Evolutionary conservation across 1,140 invertebrate species (phyloP).

Genomic region (Steinernema feltiae): DNA sequence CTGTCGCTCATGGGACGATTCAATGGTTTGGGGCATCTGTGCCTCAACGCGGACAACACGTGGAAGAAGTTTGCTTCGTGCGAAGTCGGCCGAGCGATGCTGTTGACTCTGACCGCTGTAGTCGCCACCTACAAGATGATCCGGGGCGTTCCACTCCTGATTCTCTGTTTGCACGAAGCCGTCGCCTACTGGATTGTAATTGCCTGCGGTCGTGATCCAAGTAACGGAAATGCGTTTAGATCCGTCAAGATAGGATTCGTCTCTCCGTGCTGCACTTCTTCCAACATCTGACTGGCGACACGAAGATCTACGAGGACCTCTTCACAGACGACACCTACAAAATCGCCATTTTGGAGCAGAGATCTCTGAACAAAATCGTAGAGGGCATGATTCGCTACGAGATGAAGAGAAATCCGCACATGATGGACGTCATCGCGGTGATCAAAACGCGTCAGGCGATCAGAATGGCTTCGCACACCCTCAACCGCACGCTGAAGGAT

Average conservation of each 20-base stretch:
- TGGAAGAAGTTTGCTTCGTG: background rate
- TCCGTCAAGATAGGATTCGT: constrained; percentile 16
- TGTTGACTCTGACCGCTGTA: background rate
- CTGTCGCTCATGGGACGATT: background rate
- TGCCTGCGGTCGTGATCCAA: background rate
- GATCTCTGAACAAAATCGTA: constrained; percentile 19
- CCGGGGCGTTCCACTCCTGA: constrained; percentile 3
- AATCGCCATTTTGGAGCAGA: background rate
- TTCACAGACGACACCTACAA: constrained; percentile 23
- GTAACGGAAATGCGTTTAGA: background rate
- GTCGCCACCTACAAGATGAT: background rate
- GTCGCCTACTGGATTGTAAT: background rate
- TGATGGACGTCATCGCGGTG: constrained; percentile 17
- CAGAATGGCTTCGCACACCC: constrained; percentile 19
- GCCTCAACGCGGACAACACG: background rate
- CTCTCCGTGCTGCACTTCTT: constrained; percentile 16
- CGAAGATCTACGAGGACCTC: constrained; percentile 10
- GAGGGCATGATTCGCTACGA: constrained; percentile 23
- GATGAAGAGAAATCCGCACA: constrained; percentile 7
- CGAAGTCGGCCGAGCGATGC: background rate
- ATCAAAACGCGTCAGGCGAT: constrained; percentile 28
- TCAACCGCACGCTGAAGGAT: constrained; percentile 18
- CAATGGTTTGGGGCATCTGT: background rate
- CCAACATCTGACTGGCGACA: constrained; percentile 5
- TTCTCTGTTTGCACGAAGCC: background rate